phyloP scores from a whole-genome alignment of 1,140 invertebrate species.

The Daktulosphaira vitifoliae region DNA sequence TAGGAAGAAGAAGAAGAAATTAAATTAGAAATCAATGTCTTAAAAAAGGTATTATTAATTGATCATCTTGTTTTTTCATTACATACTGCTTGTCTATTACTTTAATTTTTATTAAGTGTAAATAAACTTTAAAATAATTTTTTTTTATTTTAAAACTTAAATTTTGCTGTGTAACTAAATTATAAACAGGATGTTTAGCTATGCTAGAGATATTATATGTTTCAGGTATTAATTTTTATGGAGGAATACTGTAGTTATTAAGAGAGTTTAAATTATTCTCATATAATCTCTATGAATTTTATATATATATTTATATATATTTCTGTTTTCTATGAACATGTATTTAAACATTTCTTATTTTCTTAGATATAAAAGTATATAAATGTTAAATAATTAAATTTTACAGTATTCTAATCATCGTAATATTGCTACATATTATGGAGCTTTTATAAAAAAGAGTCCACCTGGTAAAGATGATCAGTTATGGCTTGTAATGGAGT shows the following conservation, averaged over 20 bases:
- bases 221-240: too few relatives aligned
- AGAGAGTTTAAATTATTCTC: too few relatives aligned
- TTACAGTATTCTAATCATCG: conserved; percentile 92
- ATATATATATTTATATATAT: background rate
- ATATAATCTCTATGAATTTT: too few relatives aligned
- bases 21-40: conserved; percentile 98
- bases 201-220: too few relatives aligned
- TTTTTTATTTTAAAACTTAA: too few relatives aligned
- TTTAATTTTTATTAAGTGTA: too few relatives aligned
- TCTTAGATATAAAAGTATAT: background rate
- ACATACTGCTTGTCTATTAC: conserved; percentile 35
- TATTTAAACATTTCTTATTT: conserved; percentile 14
- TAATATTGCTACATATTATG: conserved; percentile 99
- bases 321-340: background rate
- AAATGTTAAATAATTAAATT: conserved; percentile 3
- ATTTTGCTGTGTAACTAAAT: too few relatives aligned
- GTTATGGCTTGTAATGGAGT: conserved; percentile 99
- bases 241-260: too few relatives aligned
- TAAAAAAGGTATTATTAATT: conserved; percentile 68
- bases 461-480: conserved; percentile 99
- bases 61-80: conserved; percentile 5
- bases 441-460: conserved; percentile 98
- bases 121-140: too few relatives aligned
- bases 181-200: too few relatives aligned
- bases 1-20: conserved; percentile 99